Base-by-base conservation (phyloP, 1,140 invertebrate genomes). In the Meloidogyne hapla region DNA sequence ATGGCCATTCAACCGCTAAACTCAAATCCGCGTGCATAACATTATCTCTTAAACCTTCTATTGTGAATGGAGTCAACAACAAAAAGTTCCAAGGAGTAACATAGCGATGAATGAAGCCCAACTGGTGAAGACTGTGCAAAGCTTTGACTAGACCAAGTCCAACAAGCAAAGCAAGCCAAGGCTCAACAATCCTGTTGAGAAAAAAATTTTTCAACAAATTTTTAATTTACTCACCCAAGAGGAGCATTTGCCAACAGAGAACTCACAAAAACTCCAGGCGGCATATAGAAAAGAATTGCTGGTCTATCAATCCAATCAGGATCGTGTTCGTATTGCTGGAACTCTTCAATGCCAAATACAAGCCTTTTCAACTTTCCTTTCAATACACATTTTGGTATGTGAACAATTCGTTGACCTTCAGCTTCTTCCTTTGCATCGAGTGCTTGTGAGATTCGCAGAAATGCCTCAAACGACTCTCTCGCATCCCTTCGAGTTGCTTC, bases 21-120 rank as follows among this genome's bases (percentile, higher is more conserved):
- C 69, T 70, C 25, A 70, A 28, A 61, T 70, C 69, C 18, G 40
- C 21, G 42, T 42, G 63, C 21, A 76, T 33, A 33, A 76, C 69
- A 28, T 45, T n/a, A 40, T 75, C 42, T n/a, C 21, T 10, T 3
- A 76, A 10, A 28, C n/a, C 69, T 38, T 56, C 40, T 13, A 76
- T 73, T 61, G 28, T 75, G 75, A 76, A 56, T 23, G 75, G 75
- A 28, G 38, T 75, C 33, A 15, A 23, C 21, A 70, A 69, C 66
- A 67, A 42, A 65, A 76, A 75, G 56, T 69, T 76, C 66, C 66
- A 76, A 15, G 75, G 75, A 48, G 69, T 74, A 5, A 76, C 75
- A 23, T 56, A 69, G 40, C 75, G 75, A 64, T 75, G 70, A n/a
- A 73, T 62, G 23, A 76, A 76, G 3, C 75, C 75, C 40, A 45